Evolutionary conservation across 2,888 invertebrate genomes (phyloP).

Genomic region (Hydroisotoma schaefferi): DNA sequence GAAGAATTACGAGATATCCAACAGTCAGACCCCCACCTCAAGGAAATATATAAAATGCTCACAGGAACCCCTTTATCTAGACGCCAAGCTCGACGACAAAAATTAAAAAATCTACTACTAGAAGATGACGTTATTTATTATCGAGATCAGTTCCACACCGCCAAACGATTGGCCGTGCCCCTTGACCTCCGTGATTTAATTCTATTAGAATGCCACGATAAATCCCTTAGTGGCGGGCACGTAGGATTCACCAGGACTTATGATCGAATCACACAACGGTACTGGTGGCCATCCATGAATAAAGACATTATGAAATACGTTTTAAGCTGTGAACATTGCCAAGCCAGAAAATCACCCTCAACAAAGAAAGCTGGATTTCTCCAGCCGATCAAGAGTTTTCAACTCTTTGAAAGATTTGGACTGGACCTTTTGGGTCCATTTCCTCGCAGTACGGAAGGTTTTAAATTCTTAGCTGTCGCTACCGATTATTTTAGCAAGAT

Average conservation of each 20-base stretch:
- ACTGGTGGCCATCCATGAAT: constrained; percentile 28
- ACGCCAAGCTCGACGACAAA: neutral
- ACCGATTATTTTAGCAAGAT: constrained; percentile 32
- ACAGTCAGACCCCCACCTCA: neutral
- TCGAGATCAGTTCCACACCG: neutral
- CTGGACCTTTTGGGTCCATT: constrained; percentile 35
- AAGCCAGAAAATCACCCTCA: constrained; percentile 14
- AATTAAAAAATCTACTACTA: constrained; percentile 1
- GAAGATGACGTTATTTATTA: constrained; percentile 1
- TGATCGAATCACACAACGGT: constrained; percentile 12
- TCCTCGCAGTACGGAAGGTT: constrained; percentile 5
- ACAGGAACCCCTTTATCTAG: neutral
- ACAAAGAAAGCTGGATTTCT: constrained; percentile 21
- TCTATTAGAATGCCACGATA: constrained; percentile 33
- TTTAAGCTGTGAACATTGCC: constrained; percentile 23
- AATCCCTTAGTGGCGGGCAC: constrained; percentile 25
- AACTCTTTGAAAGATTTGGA: constrained; percentile 23
- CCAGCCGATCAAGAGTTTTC: constrained; percentile 15
- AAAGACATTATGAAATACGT: constrained; percentile 19
- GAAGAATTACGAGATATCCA: neutral
- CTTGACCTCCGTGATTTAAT: constrained; percentile 24
- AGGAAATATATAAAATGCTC: neutral
- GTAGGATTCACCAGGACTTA: constrained; percentile 23
- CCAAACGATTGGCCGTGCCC: constrained; percentile 21
- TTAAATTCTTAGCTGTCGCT: constrained; percentile 14